Conservation (phyloP, 2,113 vertebrate genomes). For the Nerophis ophidion region DNA sequence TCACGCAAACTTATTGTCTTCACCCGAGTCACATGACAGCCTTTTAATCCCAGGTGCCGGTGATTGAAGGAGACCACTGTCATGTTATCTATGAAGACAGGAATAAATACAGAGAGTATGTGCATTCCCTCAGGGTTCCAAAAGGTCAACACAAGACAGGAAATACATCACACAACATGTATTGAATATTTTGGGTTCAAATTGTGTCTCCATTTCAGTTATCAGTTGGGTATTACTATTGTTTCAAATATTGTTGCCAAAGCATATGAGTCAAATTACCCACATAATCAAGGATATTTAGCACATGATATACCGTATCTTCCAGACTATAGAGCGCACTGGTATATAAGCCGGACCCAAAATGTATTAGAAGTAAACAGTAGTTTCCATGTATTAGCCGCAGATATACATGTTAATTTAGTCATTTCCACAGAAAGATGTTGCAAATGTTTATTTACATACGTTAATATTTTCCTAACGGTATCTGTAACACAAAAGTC, state of each 20-base stretch:
- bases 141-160: constrained; percentile 60
- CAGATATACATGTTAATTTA: too few relatives aligned
- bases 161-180: constrained; percentile 61
- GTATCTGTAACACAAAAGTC: too few relatives aligned
- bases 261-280: background rate
- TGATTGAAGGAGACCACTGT: constrained; percentile 84
- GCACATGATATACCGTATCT: too few relatives aligned
- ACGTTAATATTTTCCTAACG: too few relatives aligned
- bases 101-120: constrained; percentile 89
- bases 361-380: too few relatives aligned
- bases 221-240: background rate
- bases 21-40: constrained; percentile 79
- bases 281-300: background rate
- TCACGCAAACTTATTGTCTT: constrained; percentile 63
- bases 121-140: constrained; percentile 73
- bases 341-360: too few relatives aligned
- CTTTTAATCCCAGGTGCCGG: constrained; percentile 83
- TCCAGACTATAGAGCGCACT: too few relatives aligned
- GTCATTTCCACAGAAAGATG: too few relatives aligned
- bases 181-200: background rate
- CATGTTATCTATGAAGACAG: constrained; percentile 97
- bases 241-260: background rate
- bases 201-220: background rate
- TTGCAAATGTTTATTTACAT: too few relatives aligned
- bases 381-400: too few relatives aligned